phyloP scores from a whole-genome alignment of 2,797 vertebrate species.

The Ibycter americanus region DNA sequence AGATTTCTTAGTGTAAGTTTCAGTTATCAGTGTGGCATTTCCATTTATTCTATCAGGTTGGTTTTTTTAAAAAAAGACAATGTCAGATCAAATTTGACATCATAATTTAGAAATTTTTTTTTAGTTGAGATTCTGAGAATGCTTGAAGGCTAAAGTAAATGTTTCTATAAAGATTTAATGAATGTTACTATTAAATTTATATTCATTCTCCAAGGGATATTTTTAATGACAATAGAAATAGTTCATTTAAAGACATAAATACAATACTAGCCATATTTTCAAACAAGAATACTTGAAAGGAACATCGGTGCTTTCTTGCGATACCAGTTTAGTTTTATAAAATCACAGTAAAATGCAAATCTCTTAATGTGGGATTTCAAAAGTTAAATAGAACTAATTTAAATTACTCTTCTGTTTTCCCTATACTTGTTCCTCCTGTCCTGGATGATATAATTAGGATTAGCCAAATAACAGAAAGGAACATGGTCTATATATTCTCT shows the following conservation, averaged over 20 bases:
- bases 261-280: neutral
- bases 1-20: neutral
- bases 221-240: neutral
- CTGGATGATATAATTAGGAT: neutral
- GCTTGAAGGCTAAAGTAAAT: neutral
- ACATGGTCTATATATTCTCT: neutral
- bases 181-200: neutral
- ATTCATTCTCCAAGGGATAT: neutral
- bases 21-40: neutral
- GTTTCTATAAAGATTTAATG: neutral
- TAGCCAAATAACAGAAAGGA: neutral
- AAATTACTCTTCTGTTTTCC: neutral
- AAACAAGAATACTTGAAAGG: neutral
- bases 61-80: neutral
- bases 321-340: neutral
- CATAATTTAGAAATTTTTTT: neutral
- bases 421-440: neutral
- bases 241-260: neutral
- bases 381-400: neutral
- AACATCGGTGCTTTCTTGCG: neutral
- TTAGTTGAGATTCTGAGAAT: neutral
- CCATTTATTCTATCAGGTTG: neutral
- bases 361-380: neutral
- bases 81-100: neutral
- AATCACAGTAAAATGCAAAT: neutral